Evolutionary conservation across 2,113 vertebrate species (phyloP).

Genomic region (Emberiza fucata): DNA sequence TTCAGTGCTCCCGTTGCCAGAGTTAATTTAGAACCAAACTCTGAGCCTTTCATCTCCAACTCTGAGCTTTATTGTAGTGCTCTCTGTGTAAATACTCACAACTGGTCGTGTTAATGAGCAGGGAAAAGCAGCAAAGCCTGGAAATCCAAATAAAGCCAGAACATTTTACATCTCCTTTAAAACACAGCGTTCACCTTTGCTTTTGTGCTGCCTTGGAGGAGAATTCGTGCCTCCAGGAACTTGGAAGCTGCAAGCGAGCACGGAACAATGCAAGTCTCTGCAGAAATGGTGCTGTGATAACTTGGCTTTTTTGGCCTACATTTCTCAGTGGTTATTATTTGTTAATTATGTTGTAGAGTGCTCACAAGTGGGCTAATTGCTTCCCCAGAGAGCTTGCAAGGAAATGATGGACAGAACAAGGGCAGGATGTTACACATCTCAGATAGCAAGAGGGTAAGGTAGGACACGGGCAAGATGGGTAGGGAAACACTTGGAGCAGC

Average conservation of each 20-base stretch:
- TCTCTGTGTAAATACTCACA: neutral
- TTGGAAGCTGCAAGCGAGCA: neutral
- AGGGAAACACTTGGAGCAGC: neutral
- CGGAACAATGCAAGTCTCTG: slow-evolving; percentile 42
- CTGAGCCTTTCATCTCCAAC: neutral
- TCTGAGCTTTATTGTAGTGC: neutral
- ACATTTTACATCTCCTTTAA: neutral
- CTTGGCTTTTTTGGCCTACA: slow-evolving; percentile 61
- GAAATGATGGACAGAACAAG: slow-evolving; percentile 64
- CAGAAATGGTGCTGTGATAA: slow-evolving; percentile 44
- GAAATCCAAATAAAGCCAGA: slow-evolving; percentile 27
- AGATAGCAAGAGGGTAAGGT: slow-evolving; percentile 3
- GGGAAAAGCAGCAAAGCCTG: neutral
- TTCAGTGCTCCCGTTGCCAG: neutral
- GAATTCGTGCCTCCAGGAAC: slow-evolving; percentile 41
- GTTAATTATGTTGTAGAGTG: slow-evolving; percentile 52
- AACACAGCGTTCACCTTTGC: neutral
- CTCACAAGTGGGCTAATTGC: slow-evolving; percentile 63
- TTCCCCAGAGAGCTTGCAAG: slow-evolving; percentile 41
- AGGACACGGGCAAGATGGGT: neutral
- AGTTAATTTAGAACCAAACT: neutral
- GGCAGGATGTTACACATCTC: slow-evolving; percentile 43
- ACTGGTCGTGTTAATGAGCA: neutral
- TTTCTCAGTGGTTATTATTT: slow-evolving; percentile 53
- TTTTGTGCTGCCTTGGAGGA: slow-evolving; percentile 4